phyloP scores from a whole-genome alignment of 1,140 invertebrate species.

The Anastrepha obliqua region DNA sequence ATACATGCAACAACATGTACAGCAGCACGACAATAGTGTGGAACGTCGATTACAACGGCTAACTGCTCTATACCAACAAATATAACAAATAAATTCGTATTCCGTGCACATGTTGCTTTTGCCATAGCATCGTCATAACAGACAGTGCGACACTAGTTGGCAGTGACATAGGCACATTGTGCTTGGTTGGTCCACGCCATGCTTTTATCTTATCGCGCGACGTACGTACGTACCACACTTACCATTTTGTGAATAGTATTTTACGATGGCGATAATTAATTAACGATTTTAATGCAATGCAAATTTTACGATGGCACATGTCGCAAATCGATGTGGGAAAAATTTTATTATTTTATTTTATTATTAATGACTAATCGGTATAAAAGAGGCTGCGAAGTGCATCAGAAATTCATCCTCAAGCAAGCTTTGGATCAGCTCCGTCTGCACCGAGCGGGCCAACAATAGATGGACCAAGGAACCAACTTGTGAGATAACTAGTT shows the following conservation, averaged over 20 bases:
- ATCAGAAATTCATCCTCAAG: too few relatives aligned
- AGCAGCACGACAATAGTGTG: neutral
- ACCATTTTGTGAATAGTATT: neutral
- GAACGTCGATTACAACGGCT: constrained; percentile 16
- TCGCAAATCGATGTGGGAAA: too few relatives aligned
- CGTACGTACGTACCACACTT: neutral
- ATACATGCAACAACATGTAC: constrained; percentile 21
- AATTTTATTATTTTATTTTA: too few relatives aligned
- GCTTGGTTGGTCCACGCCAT: neutral
- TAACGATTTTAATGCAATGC: neutral
- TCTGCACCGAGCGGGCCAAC: too few relatives aligned
- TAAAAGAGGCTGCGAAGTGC: too few relatives aligned
- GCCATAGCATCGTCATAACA: neutral
- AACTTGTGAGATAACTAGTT: too few relatives aligned
- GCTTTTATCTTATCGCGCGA: neutral
- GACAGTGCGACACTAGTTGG: constrained; percentile 28
- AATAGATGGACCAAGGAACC: too few relatives aligned
- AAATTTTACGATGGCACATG: neutral
- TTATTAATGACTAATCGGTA: too few relatives aligned
- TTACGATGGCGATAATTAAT: constrained; percentile 16
- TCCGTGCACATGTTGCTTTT: neutral
- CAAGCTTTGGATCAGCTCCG: too few relatives aligned
- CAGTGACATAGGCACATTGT: neutral
- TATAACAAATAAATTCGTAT: constrained; percentile 3
- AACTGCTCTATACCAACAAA: neutral